A percentile compares a stretch with the other conserved stretches of the same genome.
Conservation (phyloP, 1,140 invertebrate species). For the Calephelis virginiensis region DNA sequence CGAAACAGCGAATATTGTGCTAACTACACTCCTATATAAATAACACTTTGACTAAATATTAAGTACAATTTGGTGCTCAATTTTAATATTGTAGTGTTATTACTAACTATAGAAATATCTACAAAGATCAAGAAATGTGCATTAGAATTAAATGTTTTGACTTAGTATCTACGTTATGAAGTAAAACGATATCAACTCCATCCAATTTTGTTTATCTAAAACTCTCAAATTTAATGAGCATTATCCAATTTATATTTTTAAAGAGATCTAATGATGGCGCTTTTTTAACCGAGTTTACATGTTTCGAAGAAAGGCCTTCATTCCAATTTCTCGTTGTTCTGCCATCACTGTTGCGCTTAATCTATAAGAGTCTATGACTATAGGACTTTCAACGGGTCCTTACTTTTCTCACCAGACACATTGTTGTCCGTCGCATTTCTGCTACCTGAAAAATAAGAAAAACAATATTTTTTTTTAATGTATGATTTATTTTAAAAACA, state of each 20-base stretch:
- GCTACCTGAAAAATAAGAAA: conserved; percentile 46
- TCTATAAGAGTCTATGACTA: conserved; percentile 42
- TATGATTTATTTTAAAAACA: too few relatives aligned
- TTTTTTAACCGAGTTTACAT: conserved; percentile 20
- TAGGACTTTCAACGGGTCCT: conserved; percentile 51
- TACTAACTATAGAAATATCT: conserved; percentile 70
- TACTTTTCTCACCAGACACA: conserved; percentile 52
- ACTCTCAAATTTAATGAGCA: not conserved
- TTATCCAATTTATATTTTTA: conserved; percentile 5
- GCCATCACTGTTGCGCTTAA: conserved; percentile 21
- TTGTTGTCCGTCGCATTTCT: conserved; percentile 69
- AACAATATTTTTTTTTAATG: not conserved
- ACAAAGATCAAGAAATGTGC: conserved; percentile 66
- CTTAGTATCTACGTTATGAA: conserved; percentile 27
- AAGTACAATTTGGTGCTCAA: conserved; percentile 78
- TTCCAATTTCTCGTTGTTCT: not conserved
- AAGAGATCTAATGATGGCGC: conserved; percentile 10
- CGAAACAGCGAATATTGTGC: conserved; percentile 66
- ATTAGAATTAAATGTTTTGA: conserved; percentile 40
- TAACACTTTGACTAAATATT: conserved; percentile 76
- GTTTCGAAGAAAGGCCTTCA: not conserved
- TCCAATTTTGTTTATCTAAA: not conserved
- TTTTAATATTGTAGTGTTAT: conserved; percentile 73
- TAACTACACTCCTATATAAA: conserved; percentile 70
- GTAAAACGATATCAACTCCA: conserved; percentile 16